Evolutionary conservation across 2,888 invertebrate genomes (phyloP), one percentile per base, ranked within the genome.

Genomic region (Tetropium fuscum): DNA sequence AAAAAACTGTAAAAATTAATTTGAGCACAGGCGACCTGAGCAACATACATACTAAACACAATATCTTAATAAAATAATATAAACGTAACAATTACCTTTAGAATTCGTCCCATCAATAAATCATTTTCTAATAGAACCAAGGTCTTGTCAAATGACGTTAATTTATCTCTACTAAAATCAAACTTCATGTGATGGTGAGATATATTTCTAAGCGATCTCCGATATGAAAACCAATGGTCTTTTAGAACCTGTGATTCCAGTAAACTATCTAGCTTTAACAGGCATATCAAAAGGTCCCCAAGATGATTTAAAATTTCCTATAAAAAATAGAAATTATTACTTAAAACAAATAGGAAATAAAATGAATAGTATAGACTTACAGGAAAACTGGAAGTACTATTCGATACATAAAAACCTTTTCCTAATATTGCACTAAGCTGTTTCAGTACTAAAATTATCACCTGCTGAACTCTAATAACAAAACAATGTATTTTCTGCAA

Each of bases 151-250:
- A 95, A 85, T 2, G 88, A 88, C 62, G 85, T 83, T 3, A 93
- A 81, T 73, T 88, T 88, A 5, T 87, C 85, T 68, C 86, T 82
- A 43, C 86, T 80, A 44, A 90, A 79, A 59, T 86, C 83, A 73
- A 89, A 85, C 76, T 86, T 84, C 22, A 85, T 79, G 20, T 88
- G 86, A 76, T 88, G 88, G 64, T 89, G 87, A 53, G 87, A 83
- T 20, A 91, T 86, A 20, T 89, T 87, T 68, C 89, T 88, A 0
- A 95, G 83, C 75, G 88, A 88, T 80, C 92, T 87, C 74, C 89
- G 87, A 75, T 94, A 96, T 19, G 88, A 84, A 49, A 86, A 86
- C 94, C 95, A 96, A 76, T 92, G 91, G 49, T 86, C 83, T 41
- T 90, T 83, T 0, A 84, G 79, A 0, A 83, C 80, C 59, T 87